phyloP scores from a whole-genome alignment of 2,888 invertebrate genomes.

The Neria commutata region DNA sequence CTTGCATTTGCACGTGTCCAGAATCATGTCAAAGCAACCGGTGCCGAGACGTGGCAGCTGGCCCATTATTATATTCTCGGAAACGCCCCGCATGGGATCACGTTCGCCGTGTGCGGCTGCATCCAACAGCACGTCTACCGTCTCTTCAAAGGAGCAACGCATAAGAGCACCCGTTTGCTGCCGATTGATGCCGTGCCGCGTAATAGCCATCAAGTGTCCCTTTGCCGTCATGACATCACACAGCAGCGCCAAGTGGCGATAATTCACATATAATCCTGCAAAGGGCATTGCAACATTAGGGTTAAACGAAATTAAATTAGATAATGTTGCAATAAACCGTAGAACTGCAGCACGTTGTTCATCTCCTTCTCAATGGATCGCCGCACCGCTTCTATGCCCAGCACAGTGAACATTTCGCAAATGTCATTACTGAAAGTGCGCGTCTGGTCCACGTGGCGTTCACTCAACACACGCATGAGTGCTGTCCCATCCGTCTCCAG shows the following conservation, averaged over 20 bases:
- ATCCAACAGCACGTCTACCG: slow-evolving; percentile 91
- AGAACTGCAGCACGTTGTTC: slow-evolving; percentile 97
- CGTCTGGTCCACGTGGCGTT: slow-evolving; percentile 96
- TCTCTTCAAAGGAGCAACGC: slow-evolving; percentile 98
- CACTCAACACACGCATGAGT: slow-evolving; percentile 91
- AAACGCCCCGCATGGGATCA: slow-evolving; percentile 94
- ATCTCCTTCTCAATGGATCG: slow-evolving; percentile 98
- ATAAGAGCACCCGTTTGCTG: slow-evolving; percentile 95
- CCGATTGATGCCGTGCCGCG: slow-evolving; percentile 96
- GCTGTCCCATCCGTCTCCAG: slow-evolving; percentile 98
- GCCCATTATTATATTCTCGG: slow-evolving; percentile 97
- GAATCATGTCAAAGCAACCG: slow-evolving; percentile 90
- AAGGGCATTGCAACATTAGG: too few species aligned
- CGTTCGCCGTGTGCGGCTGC: slow-evolving; percentile 95
- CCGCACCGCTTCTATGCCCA: slow-evolving; percentile 97
- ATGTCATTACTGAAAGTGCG: slow-evolving; percentile 97
- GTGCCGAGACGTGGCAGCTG: slow-evolving; percentile 92
- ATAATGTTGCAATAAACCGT: slow-evolving; percentile 63
- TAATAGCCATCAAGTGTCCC: slow-evolving; percentile 98
- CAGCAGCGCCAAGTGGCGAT: slow-evolving; percentile 93
- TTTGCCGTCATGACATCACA: slow-evolving; percentile 99
- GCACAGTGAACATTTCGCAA: slow-evolving; percentile 93
- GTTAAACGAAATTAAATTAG: too few species aligned
- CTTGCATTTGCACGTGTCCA: slow-evolving; percentile 96
- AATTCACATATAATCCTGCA: slow-evolving; percentile 90